Conservation (phyloP, 2,113 vertebrate genomes). For the Catharus minimus region DNA sequence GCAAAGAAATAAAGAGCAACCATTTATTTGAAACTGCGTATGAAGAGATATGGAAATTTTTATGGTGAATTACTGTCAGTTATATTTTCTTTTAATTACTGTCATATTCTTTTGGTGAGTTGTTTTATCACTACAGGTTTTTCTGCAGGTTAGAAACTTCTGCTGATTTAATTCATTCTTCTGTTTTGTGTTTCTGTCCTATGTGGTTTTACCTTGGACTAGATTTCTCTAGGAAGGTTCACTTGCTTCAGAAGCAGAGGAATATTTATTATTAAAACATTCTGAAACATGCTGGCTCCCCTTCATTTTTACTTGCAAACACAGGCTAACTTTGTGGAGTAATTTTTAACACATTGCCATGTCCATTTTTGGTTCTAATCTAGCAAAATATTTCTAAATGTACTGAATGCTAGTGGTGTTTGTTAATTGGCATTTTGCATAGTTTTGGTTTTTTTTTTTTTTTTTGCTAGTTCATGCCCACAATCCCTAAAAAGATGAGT, state of each 20-base stretch:
- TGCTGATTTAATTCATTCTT: background rate
- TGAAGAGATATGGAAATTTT: background rate
- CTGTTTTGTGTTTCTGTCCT: background rate
- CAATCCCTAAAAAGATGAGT: background rate
- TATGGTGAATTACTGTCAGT: background rate
- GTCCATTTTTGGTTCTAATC: background rate
- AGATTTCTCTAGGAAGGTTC: background rate
- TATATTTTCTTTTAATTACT: background rate
- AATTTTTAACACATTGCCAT: background rate
- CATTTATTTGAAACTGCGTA: background rate
- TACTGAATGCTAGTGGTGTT: background rate
- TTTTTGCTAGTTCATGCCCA: background rate
- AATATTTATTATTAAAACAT: background rate
- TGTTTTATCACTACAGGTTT: background rate
- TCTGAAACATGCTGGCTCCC: background rate
- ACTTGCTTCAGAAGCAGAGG: background rate
- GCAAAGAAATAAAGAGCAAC: background rate
- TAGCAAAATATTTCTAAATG: background rate
- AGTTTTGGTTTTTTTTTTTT: background rate
- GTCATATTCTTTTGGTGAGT: background rate
- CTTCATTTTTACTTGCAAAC: background rate
- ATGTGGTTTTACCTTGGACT: background rate
- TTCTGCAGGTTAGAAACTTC: background rate
- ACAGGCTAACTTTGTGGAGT: fast-evolving
- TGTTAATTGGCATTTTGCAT: background rate